Evolutionary conservation across 2,113 vertebrate genomes (phyloP), one percentile per base, ranked within the genome.

Genomic region (Anguilla japonica): DNA sequence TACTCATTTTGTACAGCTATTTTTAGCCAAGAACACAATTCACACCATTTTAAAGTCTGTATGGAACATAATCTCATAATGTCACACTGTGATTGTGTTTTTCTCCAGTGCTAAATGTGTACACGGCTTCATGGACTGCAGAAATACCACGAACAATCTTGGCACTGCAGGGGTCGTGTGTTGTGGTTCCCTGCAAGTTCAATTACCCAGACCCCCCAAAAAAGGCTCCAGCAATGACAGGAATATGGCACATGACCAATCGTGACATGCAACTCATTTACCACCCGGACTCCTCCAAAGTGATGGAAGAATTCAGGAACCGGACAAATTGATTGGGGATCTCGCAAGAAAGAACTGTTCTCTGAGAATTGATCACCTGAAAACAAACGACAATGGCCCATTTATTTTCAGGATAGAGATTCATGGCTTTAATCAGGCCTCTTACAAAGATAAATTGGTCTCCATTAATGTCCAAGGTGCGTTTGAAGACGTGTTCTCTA

Each of bases 351-450:
- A 90, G 60, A 90, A 91, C 41, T 96, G 95, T 39, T 91, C 95
- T 0, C 90, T 95, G 85, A 93, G 85, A 90, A 94, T 96, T 8
- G 86, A 92, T 39, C 86, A 78, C 22, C 85, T 96, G 29, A 16
- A 39, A 14, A 0, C 7, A n/a, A 89, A 22, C 22, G 94, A 96
- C 88, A 0, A 0, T 0, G 94, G 93, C 0, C 84, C 91, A 1
- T 95, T 93, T 86, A 0, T 29, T 8, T 96, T 96, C 84, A 90
- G 94, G 89, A 89, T 95, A n/a, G 93, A 94, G 86, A 93, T 96
- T 0, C 0, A 16, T 80, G 0, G 1, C 50, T 43, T 88, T 0
- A 0, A 93, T 0, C 91, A 0, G 0, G 94, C 0, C 89, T 91
- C 92, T 0, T 96, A 87, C 83, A 0, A 0, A 0, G 0, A 41